A percentile compares a stretch with the other conserved stretches of the same genome.
Conservation (phyloP, 1,140 invertebrate species). For the Pseudomyrmex concolor region DNA sequence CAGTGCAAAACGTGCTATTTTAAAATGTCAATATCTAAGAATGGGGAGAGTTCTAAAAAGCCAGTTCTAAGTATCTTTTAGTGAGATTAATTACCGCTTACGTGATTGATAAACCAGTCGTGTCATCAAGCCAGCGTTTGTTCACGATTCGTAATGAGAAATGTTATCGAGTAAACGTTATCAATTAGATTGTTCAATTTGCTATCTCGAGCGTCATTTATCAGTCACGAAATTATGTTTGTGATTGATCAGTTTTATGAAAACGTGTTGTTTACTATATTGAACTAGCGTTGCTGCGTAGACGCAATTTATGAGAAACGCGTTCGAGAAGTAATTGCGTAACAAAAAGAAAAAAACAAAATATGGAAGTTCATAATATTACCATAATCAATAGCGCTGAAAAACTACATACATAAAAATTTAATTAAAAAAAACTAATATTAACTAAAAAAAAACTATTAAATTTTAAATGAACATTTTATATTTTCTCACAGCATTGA, state of each 20-base stretch:
- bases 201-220: background rate
- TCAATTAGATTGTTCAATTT: conserved; percentile 1
- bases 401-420: too few relatives aligned
- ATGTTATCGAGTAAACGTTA: conserved; percentile 8
- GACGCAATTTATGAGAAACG: too few relatives aligned
- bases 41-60: background rate
- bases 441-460: background rate
- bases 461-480: conserved; percentile 3
- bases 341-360: background rate
- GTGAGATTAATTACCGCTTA: background rate
- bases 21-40: too few relatives aligned
- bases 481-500: background rate
- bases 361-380: background rate
- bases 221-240: conserved; percentile 4
- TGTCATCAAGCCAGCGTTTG: background rate
- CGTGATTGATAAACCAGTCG: background rate
- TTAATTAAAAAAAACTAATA: too few relatives aligned
- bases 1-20: too few relatives aligned
- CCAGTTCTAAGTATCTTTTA: background rate
- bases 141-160: background rate
- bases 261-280: background rate
- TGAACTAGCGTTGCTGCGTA: too few relatives aligned
- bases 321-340: too few relatives aligned
- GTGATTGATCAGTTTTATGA: background rate
- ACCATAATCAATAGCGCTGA: background rate